Conservation (phyloP, 2,888 invertebrate genomes). For the Thumatha senex region DNA sequence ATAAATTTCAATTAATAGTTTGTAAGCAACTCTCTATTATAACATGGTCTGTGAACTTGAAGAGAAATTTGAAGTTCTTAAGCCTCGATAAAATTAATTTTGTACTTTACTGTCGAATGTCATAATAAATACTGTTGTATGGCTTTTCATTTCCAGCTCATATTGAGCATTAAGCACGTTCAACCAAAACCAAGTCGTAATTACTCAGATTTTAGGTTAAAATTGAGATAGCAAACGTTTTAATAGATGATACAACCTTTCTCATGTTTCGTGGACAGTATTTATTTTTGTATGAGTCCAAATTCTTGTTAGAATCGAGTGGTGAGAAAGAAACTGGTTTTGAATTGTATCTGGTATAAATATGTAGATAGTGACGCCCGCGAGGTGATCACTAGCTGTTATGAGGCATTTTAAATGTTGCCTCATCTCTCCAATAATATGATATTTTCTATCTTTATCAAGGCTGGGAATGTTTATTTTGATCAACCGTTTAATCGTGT, state of each 20-base stretch:
- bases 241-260: constrained; percentile 67
- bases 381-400: constrained; percentile 66
- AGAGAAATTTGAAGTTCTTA: constrained; percentile 63
- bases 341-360: constrained; percentile 71
- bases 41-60: constrained; percentile 44
- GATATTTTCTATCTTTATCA: constrained; percentile 56
- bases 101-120: constrained; percentile 76
- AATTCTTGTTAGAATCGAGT: constrained; percentile 80
- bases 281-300: constrained; percentile 79
- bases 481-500: constrained; percentile 31
- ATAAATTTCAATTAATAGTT: constrained; percentile 55
- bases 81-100: constrained; percentile 76
- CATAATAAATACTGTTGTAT: constrained; percentile 78
- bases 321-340: constrained; percentile 72
- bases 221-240: constrained; percentile 56
- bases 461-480: constrained; percentile 39
- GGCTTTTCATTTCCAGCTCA: constrained; percentile 63
- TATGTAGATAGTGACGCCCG: constrained; percentile 76
- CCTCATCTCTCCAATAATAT: constrained; percentile 55
- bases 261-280: constrained; percentile 78
- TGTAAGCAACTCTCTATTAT: constrained; percentile 53
- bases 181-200: constrained; percentile 62
- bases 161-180: constrained; percentile 55
- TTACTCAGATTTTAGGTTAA: constrained; percentile 51
- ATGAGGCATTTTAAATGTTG: constrained; percentile 62